Conservation (phyloP, 2,888 invertebrate species). For the Serrognathus titanus region DNA sequence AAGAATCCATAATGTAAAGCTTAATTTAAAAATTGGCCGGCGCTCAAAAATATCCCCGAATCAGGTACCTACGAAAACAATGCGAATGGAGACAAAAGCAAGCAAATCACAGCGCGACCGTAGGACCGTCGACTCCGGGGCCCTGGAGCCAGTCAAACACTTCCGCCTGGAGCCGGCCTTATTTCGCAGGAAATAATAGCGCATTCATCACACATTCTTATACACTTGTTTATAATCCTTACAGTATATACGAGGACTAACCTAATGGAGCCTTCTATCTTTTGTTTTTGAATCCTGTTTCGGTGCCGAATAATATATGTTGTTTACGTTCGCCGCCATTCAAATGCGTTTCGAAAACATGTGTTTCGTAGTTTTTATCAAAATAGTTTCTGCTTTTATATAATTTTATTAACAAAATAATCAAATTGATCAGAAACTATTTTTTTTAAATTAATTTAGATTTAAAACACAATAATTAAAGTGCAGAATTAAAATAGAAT, state of each 20-base stretch:
- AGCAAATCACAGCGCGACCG: neutral
- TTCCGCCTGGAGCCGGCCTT: conserved; percentile 28
- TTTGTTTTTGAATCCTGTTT: conserved; percentile 2
- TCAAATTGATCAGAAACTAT: too few species aligned
- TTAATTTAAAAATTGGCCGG: conserved; percentile 20
- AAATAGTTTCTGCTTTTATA: too few species aligned
- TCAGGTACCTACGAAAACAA: conserved; percentile 9
- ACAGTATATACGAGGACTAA: conserved; percentile 9
- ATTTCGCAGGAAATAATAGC: conserved; percentile 32
- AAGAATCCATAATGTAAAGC: neutral
- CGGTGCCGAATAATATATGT: conserved; percentile 5
- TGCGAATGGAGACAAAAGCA: neutral
- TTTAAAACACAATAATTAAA: too few species aligned
- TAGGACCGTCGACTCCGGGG: conserved; percentile 21
- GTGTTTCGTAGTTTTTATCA: neutral
- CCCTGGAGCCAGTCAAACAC: conserved; percentile 27
- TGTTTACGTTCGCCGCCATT: conserved; percentile 5
- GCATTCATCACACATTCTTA: conserved; percentile 31
- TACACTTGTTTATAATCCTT: conserved; percentile 26
- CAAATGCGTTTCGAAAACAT: neutral
- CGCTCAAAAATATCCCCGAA: neutral
- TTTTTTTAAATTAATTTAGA: too few species aligned
- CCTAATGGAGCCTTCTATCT: conserved; percentile 23
- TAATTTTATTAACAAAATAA: too few species aligned
- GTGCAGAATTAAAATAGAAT: too few species aligned